Base-by-base conservation (phyloP, 2,797 vertebrate genomes). In the Sebastes jordani region DNA sequence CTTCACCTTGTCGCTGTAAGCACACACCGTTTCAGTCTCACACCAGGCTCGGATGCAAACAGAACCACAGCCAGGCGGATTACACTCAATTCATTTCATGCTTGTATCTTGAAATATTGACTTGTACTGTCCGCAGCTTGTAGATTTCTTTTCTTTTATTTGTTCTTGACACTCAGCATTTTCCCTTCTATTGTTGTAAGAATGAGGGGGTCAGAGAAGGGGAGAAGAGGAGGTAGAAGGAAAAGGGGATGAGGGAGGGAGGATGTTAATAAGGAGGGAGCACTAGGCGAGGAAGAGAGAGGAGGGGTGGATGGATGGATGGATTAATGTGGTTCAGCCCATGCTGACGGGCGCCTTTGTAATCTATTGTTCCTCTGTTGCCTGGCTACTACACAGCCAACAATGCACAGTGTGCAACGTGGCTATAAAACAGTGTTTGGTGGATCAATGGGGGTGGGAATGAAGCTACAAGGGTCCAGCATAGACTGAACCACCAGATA, bases 311-410 rank as follows among this genome's bases (percentile, higher is more conserved):
- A 65, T 30, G 34, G 46, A 65, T 30, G 34, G 54, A 68, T 59
- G 38, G 66, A 74, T 61, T 65, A 62, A 76, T 36, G 73, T 36
- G 30, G 25, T 64, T 10, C 3, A 2, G 10, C 68, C 34, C 14
- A 49, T 56, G 73, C 79, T 68, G 71, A 80, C 11, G 18, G 56
- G 11, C 3, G 2, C 62, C 78, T 77, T 83, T 80, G 27, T 76
- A 25, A 65, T 71, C 30, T 63, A 78, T 84, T 85, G 74, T 82
- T 67, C 68, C 11, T 63, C 46, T 59, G 85, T 87, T 79, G 64
- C 82, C 74, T 32, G 69, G 85, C 29, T 68, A 65, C 70, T 25
- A 42, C 78, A 49, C 29, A 16, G 42, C 71, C 63, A 72, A 61
- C 73, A 76, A 66, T 65, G 30, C 25, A 62, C 54, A 60, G 27